Conservation (phyloP, 2,113 vertebrate genomes). For the Catharus bicknelli region DNA sequence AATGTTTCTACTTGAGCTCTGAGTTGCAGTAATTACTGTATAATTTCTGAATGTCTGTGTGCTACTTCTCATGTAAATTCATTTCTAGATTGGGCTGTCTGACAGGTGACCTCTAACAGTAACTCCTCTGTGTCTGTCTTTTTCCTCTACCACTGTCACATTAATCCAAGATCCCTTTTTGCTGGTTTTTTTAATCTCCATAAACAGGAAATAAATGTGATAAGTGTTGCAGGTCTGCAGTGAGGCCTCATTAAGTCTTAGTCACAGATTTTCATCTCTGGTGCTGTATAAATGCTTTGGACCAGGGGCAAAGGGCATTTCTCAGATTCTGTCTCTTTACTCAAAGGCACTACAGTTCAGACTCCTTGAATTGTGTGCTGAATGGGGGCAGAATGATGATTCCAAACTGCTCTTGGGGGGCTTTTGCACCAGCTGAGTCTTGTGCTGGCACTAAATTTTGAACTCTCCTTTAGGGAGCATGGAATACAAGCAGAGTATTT, state of each 20-base stretch:
- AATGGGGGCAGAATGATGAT: background rate
- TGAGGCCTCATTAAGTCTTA: background rate
- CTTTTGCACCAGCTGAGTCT: background rate
- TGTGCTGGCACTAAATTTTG: background rate
- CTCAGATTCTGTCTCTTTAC: background rate
- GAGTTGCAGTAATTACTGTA: background rate
- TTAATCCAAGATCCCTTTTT: background rate
- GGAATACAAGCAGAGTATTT: background rate
- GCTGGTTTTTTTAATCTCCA: background rate
- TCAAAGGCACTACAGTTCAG: rapidly evolving
- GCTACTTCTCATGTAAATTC: background rate
- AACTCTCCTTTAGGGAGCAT: rapidly evolving
- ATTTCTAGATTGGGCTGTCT: background rate
- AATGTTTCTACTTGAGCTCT: background rate
- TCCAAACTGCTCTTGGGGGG: background rate
- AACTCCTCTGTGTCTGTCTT: background rate
- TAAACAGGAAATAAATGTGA: background rate
- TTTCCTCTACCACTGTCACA: background rate
- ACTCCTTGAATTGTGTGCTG: background rate
- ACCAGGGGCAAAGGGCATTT: background rate
- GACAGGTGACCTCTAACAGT: background rate
- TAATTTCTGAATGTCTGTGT: background rate
- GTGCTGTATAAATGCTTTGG: background rate
- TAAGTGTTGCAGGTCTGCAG: background rate
- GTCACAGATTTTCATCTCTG: background rate